A percentile compares a stretch with the other conserved stretches of the same genome.
phyloP scores from a whole-genome alignment of 2,113 vertebrate genomes.

The Empidonax alnorum region DNA sequence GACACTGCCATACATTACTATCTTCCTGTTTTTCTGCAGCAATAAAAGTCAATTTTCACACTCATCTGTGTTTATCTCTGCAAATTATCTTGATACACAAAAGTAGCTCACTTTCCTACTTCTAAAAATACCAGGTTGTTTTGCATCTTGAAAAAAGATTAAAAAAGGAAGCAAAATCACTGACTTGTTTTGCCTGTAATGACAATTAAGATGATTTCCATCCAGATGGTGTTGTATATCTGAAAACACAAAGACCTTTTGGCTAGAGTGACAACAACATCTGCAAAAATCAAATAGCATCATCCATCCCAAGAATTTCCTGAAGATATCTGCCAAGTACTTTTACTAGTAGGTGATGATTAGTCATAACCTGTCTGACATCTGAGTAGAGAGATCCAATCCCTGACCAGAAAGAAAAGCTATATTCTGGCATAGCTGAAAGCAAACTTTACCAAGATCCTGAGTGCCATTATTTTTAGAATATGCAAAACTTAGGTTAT shows the following conservation, averaged over 20 bases:
- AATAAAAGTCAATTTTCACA: slow-evolving; percentile 70
- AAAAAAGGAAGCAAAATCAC: not conserved
- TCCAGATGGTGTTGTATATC: not conserved
- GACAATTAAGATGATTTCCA: slow-evolving; percentile 21
- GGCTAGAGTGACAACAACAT: slow-evolving; percentile 55
- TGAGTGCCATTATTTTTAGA: not conserved
- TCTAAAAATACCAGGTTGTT: slow-evolving; percentile 64
- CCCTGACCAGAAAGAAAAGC: slow-evolving; percentile 48
- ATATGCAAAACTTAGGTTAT: not conserved
- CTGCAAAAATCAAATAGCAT: slow-evolving; percentile 62
- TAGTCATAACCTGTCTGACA: slow-evolving; percentile 58
- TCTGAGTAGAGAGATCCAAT: slow-evolving; percentile 51
- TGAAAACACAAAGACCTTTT: slow-evolving; percentile 58
- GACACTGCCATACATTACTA: not conserved
- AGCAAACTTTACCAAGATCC: not conserved
- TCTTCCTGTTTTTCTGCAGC: slow-evolving; percentile 50
- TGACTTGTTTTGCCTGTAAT: slow-evolving; percentile 37
- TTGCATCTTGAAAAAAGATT: slow-evolving; percentile 42
- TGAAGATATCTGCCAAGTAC: slow-evolving; percentile 63
- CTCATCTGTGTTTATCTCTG: slow-evolving; percentile 57
- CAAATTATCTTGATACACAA: slow-evolving; percentile 47
- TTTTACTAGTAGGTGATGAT: slow-evolving; percentile 66
- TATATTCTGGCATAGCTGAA: not conserved
- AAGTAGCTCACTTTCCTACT: slow-evolving; percentile 49
- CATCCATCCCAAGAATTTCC: slow-evolving; percentile 68